phyloP scores from a whole-genome alignment of 53 echinoderm and acorn worm species.

The Temnopleurus reevesii region DNA sequence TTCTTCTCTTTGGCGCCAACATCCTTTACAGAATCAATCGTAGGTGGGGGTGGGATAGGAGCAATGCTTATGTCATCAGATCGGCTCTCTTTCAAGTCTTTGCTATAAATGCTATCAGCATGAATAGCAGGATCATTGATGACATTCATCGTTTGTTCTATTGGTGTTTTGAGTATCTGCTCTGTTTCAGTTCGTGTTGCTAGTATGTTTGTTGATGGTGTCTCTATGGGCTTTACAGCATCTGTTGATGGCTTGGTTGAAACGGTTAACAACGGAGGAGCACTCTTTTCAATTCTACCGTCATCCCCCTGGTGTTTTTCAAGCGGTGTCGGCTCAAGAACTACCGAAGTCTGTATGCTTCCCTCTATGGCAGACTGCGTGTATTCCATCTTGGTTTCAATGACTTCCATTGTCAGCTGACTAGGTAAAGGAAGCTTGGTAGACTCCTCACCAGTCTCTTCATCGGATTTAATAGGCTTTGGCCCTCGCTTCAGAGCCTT shows the following conservation, averaged over 20 bases:
- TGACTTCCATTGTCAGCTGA: neutral
- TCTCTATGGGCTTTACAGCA: neutral
- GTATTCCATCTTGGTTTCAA: conserved; percentile 21
- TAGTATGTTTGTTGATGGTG: neutral
- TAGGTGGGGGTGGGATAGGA: conserved; percentile 18
- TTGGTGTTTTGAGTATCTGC: neutral
- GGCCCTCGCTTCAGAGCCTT: conserved; percentile 7
- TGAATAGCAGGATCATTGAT: neutral
- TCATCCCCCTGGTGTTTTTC: neutral
- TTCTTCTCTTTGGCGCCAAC: neutral
- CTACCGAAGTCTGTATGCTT: neutral
- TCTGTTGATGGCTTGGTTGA: neutral
- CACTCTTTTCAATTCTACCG: conserved; percentile 13
- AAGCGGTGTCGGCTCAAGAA: conserved; percentile 30
- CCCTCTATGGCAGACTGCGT: neutral
- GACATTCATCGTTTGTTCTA: neutral
- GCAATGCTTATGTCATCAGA: neutral
- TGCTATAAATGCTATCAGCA: neutral
- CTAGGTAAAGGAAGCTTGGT: neutral
- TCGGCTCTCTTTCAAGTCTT: neutral
- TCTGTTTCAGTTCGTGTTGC: neutral
- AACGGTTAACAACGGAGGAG: neutral
- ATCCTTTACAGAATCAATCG: neutral
- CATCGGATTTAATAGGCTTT: neutral
- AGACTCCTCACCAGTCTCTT: neutral